Evolutionary conservation across 1,140 invertebrate genomes (phyloP).

Genomic region (Camponotus vicinus): DNA sequence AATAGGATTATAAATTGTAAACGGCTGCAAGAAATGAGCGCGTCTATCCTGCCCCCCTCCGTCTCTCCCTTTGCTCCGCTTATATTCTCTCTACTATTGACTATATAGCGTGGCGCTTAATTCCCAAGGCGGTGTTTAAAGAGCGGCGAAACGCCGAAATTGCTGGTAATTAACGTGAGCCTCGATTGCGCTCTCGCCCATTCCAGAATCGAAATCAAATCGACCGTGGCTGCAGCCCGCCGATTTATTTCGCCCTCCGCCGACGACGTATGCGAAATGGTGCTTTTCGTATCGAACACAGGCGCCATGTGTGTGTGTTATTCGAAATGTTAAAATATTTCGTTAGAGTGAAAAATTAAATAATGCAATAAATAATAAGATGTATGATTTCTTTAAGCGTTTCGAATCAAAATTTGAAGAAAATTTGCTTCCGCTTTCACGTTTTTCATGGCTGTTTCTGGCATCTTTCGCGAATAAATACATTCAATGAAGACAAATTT

Average conservation of each 20-base stretch:
- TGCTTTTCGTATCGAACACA: conserved; percentile 3
- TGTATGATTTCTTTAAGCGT: background rate
- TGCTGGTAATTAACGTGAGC: conserved; percentile 72
- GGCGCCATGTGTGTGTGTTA: no score
- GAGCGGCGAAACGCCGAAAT: conserved; percentile 73
- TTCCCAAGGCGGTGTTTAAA: conserved; percentile 68
- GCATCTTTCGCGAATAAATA: background rate
- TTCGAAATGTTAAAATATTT: conserved; percentile 13
- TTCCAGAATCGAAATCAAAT: conserved; percentile 65
- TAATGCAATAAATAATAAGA: background rate
- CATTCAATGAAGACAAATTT: background rate
- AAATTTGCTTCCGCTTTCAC: background rate
- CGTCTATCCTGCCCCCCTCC: conserved; percentile 13
- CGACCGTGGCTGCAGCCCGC: conserved; percentile 44
- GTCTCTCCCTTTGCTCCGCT: background rate
- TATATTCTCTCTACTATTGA: conserved; percentile 19
- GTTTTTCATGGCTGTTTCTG: background rate
- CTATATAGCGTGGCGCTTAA: conserved; percentile 57
- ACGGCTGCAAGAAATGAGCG: conserved; percentile 73
- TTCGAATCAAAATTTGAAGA: background rate
- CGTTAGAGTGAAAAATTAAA: background rate
- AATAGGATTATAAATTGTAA: conserved; percentile 80
- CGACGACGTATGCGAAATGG: conserved; percentile 25
- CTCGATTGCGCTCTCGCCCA: conserved; percentile 36
- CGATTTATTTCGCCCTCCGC: conserved; percentile 47